Conservation (phyloP, 2,888 invertebrate genomes). For the Diaphora mendica region DNA sequence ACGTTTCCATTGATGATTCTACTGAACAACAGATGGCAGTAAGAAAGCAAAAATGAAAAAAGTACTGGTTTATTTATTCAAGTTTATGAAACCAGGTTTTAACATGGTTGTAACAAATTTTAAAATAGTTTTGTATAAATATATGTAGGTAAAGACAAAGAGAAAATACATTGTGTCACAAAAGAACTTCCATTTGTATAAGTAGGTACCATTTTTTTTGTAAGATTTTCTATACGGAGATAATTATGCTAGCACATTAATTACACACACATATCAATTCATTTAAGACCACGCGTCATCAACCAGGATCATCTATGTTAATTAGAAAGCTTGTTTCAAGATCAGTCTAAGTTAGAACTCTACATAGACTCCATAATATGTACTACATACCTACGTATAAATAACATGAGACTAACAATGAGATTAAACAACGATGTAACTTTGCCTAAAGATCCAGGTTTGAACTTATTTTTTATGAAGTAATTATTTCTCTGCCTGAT, state of each 20-base stretch:
- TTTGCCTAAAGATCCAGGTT: too few species aligned
- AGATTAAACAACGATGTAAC: background rate
- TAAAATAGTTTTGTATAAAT: background rate
- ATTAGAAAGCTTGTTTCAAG: slow-evolving; percentile 36
- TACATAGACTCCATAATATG: background rate
- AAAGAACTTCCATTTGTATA: background rate
- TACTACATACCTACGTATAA: background rate
- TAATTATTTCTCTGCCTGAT: too few species aligned
- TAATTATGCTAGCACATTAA: background rate
- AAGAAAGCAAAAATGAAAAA: background rate
- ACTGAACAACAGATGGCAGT: slow-evolving; percentile 41
- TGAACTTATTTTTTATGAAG: too few species aligned
- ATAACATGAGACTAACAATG: background rate
- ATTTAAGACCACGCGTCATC: background rate
- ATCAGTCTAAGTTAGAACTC: slow-evolving; percentile 32
- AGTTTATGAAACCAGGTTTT: background rate
- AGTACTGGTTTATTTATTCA: background rate
- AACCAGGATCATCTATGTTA: slow-evolving; percentile 11
- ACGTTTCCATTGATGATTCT: slow-evolving; percentile 20
- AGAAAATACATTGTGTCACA: background rate
- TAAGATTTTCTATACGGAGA: background rate
- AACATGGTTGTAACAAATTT: too few species aligned
- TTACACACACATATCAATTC: background rate
- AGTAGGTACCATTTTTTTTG: background rate
- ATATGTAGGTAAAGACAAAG: background rate